Evolutionary conservation across 2,113 vertebrate genomes (phyloP).

Genomic region (Gambusia holbrooki): DNA sequence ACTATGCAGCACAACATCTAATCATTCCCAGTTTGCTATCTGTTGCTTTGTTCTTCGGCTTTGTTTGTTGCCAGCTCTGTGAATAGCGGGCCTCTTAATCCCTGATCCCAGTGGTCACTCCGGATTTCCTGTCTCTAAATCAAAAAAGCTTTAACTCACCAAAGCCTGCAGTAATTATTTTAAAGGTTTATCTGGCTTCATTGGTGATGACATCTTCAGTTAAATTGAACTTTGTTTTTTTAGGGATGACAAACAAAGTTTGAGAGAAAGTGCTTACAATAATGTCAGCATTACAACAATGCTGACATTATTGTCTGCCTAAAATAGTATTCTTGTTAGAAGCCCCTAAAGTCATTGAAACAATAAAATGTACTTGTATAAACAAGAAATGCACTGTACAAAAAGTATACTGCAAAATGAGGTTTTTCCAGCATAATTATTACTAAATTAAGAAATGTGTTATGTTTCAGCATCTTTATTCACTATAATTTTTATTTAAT

Average conservation of each 20-base stretch:
- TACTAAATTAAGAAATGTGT: too few species aligned
- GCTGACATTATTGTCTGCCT: slow-evolving; percentile 2
- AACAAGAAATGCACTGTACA: background rate
- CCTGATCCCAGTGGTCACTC: slow-evolving; percentile 54
- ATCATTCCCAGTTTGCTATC: slow-evolving; percentile 15
- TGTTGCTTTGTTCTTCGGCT: slow-evolving; percentile 43
- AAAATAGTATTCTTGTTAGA: background rate
- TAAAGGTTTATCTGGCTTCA: slow-evolving; percentile 60
- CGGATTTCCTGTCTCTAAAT: slow-evolving; percentile 45
- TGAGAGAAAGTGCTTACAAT: too few species aligned
- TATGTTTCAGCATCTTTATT: too few species aligned
- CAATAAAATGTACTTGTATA: background rate
- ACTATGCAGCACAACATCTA: background rate
- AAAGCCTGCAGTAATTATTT: slow-evolving; percentile 61
- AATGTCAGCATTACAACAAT: background rate
- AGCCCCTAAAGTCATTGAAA: too few species aligned
- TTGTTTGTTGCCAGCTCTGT: slow-evolving; percentile 47
- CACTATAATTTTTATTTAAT: too few species aligned
- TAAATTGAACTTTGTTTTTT: slow-evolving; percentile 29
- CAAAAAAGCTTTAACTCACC: slow-evolving; percentile 60
- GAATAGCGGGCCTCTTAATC: slow-evolving; percentile 60
- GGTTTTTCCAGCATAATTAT: too few species aligned
- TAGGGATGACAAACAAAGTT: slow-evolving; percentile 13
- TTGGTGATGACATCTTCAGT: slow-evolving; percentile 57
- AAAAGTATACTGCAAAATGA: background rate